Evolutionary conservation across 2,113 vertebrate genomes (phyloP).

Genomic region (Cavia aperea): DNA sequence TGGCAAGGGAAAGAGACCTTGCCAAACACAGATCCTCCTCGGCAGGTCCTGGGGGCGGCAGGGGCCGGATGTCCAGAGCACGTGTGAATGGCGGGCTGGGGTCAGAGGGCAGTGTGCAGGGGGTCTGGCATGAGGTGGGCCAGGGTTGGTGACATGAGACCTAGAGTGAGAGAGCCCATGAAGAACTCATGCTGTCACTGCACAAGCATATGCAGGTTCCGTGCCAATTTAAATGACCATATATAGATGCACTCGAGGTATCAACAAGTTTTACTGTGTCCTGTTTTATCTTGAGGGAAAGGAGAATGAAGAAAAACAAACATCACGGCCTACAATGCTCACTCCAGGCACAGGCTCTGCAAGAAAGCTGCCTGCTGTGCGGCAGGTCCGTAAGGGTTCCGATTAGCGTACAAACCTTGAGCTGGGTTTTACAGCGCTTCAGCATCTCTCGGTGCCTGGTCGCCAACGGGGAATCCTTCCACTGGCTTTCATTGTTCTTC

Average conservation of each 20-base stretch:
- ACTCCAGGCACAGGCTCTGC: not conserved
- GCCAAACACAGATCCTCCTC: not conserved
- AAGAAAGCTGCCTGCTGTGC: not conserved
- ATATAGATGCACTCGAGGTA: not conserved
- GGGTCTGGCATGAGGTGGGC: not conserved
- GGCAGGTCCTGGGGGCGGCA: rapidly evolving
- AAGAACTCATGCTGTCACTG: not conserved
- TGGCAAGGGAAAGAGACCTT: not conserved
- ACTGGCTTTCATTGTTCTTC: constrained; percentile 96
- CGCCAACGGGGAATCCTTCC: constrained; percentile 96
- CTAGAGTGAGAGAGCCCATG: not conserved
- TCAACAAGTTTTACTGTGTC: not conserved
- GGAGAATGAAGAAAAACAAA: not conserved
- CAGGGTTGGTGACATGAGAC: not conserved
- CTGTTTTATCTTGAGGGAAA: not conserved
- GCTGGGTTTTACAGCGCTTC: constrained; percentile 97
- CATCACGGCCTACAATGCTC: not conserved
- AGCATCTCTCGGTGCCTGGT: constrained; percentile 96
- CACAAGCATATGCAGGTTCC: rapidly evolving
- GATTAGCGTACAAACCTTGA: constrained; percentile 85
- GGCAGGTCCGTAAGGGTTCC: not conserved
- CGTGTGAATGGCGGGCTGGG: not conserved
- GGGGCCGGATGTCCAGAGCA: not conserved
- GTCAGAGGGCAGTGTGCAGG: too few relatives aligned
- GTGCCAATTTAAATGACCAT: not conserved